A percentile compares a stretch with the other conserved stretches of the same genome.
Conservation (phyloP, 2,797 vertebrate genomes). For the Myripristis murdjan region DNA sequence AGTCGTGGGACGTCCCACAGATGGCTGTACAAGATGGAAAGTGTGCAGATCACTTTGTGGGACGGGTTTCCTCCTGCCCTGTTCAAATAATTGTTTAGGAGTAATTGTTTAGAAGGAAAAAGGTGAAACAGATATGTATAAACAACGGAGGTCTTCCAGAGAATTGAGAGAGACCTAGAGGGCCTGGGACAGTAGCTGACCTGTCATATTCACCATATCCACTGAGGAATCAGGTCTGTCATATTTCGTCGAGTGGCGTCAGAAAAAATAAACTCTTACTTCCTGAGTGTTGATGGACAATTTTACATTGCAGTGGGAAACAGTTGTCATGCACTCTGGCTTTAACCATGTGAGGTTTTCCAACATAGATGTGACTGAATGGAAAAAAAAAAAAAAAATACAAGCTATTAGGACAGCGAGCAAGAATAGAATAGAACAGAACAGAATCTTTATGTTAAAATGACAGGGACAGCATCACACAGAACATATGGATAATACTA, state of each 20-base stretch:
- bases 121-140: constrained; percentile 82
- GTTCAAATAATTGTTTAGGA: too few species aligned
- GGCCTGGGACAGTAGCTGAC: constrained; percentile 76
- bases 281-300: constrained; percentile 74
- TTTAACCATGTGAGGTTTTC: constrained; percentile 10
- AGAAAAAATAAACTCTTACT: constrained; percentile 76
- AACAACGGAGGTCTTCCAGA: constrained; percentile 72
- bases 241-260: constrained; percentile 69
- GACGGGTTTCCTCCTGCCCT: constrained; percentile 73
- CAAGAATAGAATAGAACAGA: too few species aligned
- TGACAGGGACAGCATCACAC: too few species aligned
- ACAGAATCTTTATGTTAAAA: too few species aligned
- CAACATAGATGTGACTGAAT: not conserved
- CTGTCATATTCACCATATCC: constrained; percentile 58
- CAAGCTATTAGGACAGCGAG: not conserved
- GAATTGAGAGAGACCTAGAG: constrained; percentile 42
- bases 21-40: constrained; percentile 39
- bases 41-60: constrained; percentile 53
- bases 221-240: constrained; percentile 53
- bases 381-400: constrained; percentile 1
- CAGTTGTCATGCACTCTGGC: constrained; percentile 38
- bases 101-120: constrained; percentile 81
- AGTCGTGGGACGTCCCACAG: constrained; percentile 24
- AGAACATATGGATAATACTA: too few species aligned
- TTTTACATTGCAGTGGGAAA: constrained; percentile 64